Evolutionary conservation across 1,140 invertebrate genomes (phyloP).

Genomic region (Drosophila willistoni): DNA sequence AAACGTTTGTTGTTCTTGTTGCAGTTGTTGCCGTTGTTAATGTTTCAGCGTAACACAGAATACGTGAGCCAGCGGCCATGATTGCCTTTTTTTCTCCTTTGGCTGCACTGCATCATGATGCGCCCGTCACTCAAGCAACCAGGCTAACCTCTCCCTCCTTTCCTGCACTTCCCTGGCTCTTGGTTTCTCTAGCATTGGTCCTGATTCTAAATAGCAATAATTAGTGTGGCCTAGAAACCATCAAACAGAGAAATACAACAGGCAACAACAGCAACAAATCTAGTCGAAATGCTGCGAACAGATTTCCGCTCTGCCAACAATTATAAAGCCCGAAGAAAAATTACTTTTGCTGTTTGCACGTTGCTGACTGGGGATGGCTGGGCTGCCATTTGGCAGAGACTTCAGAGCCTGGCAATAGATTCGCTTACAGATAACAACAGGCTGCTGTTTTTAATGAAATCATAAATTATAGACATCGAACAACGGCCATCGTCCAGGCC

Average conservation of each 20-base stretch:
- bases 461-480: conserved; percentile 80
- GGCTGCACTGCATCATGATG: conserved; percentile 49
- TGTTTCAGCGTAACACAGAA: conserved; percentile 79
- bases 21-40: conserved; percentile 67
- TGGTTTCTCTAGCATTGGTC: conserved; percentile 24
- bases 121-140: conserved; percentile 35
- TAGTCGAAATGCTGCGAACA: conserved; percentile 44
- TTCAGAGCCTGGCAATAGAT: conserved; percentile 53
- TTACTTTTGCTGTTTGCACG: conserved; percentile 78
- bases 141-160: not conserved
- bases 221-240: conserved; percentile 80
- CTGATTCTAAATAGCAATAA: conserved; percentile 80
- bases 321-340: conserved; percentile 74
- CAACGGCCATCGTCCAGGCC: conserved; percentile 23
- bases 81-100: conserved; percentile 66
- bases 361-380: conserved; percentile 40
- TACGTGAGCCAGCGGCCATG: conserved; percentile 78
- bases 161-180: not conserved
- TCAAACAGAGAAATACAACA: conserved; percentile 41
- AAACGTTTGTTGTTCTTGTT: conserved; percentile 70
- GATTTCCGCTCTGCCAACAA: conserved; percentile 72
- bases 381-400: conserved; percentile 49
- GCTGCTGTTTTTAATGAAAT: conserved; percentile 82
- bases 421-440: conserved; percentile 74
- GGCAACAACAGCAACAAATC: conserved; percentile 27